A percentile compares a stretch with the other conserved stretches of the same genome.
phyloP scores from a whole-genome alignment of 2,888 invertebrate genomes.

The Hedya salicella region DNA sequence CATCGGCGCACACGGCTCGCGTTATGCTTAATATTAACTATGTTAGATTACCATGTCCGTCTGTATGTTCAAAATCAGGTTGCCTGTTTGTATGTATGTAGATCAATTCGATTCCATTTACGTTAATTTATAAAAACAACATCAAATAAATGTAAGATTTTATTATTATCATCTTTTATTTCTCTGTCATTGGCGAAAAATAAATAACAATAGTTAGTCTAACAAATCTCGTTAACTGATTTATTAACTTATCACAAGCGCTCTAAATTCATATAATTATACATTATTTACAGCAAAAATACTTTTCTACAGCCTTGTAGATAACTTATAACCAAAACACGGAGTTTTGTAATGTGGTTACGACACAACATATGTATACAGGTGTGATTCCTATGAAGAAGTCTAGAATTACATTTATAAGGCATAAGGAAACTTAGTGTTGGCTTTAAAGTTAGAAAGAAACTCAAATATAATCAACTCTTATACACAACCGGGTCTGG shows the following conservation, averaged over 20 bases:
- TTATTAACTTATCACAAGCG: constrained; percentile 55
- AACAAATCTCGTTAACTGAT: constrained; percentile 43
- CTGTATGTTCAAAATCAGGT: constrained; percentile 73
- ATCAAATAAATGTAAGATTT: constrained; percentile 77
- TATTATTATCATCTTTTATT: constrained; percentile 73
- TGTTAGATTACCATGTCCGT: constrained; percentile 65
- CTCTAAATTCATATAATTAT: constrained; percentile 69
- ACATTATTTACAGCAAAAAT: constrained; percentile 77
- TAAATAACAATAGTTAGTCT: constrained; percentile 37
- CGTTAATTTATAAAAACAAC: constrained; percentile 71
- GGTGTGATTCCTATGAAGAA: not conserved
- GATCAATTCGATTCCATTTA: constrained; percentile 73
- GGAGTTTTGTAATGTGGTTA: constrained; percentile 6
- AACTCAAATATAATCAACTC: too few relatives aligned
- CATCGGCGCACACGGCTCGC: constrained; percentile 52
- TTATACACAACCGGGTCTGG: too few relatives aligned
- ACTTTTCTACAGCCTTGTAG: constrained; percentile 59
- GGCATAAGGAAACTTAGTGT: not conserved
- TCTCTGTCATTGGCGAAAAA: constrained; percentile 49
- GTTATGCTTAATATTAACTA: constrained; percentile 52
- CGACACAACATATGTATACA: constrained; percentile 1
- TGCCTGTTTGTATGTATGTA: constrained; percentile 69
- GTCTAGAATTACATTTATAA: not conserved
- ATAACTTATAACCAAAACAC: constrained; percentile 31
- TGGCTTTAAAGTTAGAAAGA: too few relatives aligned